Conservation (phyloP, 2,113 vertebrate genomes). For the Alethe castanea region DNA sequence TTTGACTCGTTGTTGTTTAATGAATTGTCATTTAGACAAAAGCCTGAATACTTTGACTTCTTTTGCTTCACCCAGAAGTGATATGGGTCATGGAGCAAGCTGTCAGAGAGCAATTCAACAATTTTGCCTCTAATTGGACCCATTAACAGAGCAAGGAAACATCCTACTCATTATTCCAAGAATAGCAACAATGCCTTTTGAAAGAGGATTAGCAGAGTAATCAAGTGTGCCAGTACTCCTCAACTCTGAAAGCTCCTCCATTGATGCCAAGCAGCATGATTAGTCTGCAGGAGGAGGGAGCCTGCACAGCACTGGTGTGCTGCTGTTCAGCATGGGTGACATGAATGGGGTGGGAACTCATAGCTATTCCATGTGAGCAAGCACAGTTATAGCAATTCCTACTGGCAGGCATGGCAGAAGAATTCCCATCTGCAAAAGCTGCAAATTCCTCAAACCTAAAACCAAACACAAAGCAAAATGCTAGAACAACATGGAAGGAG, state of each 20-base stretch:
- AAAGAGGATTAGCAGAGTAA: constrained; percentile 22
- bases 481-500: neutral
- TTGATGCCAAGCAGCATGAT: neutral
- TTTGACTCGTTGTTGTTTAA: neutral
- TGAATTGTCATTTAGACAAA: neutral
- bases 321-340: neutral
- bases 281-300: neutral
- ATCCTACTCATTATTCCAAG: constrained; percentile 21
- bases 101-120: neutral
- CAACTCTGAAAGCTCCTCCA: constrained; percentile 15
- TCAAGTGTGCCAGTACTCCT: constrained; percentile 28
- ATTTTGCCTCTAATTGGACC: neutral
- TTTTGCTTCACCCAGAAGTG: neutral
- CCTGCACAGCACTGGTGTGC: neutral
- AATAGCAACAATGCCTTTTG: constrained; percentile 39
- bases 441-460: neutral
- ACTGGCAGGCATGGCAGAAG: neutral
- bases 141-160: constrained; percentile 31
- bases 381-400: neutral
- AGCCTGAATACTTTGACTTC: neutral
- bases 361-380: neutral
- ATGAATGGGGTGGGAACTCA: neutral
- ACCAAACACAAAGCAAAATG: neutral
- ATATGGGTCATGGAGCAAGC: neutral
- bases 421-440: neutral